phyloP scores from a whole-genome alignment of 2,113 vertebrate genomes.

The Chlamydotis undulata region DNA sequence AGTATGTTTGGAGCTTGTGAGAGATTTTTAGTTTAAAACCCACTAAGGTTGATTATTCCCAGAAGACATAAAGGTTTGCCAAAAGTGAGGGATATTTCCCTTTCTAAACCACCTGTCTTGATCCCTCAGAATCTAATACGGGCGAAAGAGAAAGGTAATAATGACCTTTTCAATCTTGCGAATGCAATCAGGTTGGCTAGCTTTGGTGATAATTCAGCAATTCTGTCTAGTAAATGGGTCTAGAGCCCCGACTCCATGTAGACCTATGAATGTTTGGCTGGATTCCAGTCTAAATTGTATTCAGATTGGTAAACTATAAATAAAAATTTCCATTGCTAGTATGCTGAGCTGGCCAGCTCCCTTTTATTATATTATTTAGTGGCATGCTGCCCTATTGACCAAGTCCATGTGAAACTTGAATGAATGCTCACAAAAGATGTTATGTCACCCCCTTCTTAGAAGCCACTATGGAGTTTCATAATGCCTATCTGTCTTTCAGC shows the following conservation, averaged over 20 bases:
- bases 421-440: not conserved
- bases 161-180: not conserved
- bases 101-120: not conserved
- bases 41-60: not conserved
- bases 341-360: not conserved
- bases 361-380: not conserved
- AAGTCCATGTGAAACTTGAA: not conserved
- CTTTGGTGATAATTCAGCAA: not conserved
- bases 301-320: not conserved
- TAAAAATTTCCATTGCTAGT: not conserved
- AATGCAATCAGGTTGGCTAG: not conserved
- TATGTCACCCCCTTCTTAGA: not conserved
- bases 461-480: not conserved
- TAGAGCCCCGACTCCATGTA: not conserved
- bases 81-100: not conserved
- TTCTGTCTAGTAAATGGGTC: not conserved
- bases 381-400: not conserved
- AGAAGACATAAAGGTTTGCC: not conserved
- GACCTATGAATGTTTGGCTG: not conserved
- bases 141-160: not conserved
- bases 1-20: conserved; percentile 11
- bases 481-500: not conserved
- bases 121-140: not conserved
- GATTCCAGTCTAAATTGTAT: not conserved
- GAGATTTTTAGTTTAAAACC: conserved; percentile 18